phyloP scores from a whole-genome alignment of 2,888 invertebrate genomes.

The Scaptomyza tumidula region DNA sequence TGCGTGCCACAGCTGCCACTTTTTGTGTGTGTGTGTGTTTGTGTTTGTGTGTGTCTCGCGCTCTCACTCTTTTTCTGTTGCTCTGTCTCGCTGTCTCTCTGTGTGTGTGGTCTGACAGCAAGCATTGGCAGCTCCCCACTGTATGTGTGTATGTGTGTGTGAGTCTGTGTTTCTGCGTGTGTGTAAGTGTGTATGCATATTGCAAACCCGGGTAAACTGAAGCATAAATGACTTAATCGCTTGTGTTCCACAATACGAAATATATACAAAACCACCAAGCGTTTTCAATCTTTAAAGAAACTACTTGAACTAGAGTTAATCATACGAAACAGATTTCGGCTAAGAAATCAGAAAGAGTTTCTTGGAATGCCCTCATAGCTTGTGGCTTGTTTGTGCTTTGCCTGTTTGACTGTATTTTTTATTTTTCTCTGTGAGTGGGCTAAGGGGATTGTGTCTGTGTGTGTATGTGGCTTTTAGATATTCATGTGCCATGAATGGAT shows the following conservation, averaged over 20 bases:
- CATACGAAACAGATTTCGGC: not conserved
- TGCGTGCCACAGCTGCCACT: constrained; percentile 60
- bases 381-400: constrained; percentile 17
- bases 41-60: constrained; percentile 8
- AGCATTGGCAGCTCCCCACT: constrained; percentile 54
- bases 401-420: constrained; percentile 19
- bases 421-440: not conserved
- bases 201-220: constrained; percentile 57
- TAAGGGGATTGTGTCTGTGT: not conserved
- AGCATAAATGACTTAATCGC: constrained; percentile 67
- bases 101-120: constrained; percentile 45
- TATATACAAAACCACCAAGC: constrained; percentile 16
- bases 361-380: constrained; percentile 9
- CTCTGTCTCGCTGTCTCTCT: constrained; percentile 25
- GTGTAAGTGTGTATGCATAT: constrained; percentile 47
- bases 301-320: not conserved
- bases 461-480: constrained; percentile 52
- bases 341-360: not conserved
- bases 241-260: constrained; percentile 26
- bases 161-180: constrained; percentile 18
- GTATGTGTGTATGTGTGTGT: constrained; percentile 16
- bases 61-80: constrained; percentile 4
- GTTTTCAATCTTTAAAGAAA: not conserved
- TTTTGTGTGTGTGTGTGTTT: constrained; percentile 17
- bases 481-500: constrained; percentile 74